Conservation (phyloP, 1,140 invertebrate genomes). For the Octopus bimaculoides region DNA sequence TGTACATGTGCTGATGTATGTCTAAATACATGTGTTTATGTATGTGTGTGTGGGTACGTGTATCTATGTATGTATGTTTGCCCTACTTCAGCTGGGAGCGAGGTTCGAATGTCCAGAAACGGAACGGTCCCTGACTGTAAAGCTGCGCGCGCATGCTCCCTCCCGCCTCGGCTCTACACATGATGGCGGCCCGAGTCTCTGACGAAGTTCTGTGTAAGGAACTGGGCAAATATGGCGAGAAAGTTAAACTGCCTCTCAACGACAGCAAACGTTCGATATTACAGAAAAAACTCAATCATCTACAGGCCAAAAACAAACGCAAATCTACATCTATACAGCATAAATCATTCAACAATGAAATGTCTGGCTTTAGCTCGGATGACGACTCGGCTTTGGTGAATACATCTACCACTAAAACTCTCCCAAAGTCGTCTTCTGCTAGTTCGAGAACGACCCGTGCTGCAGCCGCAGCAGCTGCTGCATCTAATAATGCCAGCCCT, state of each 20-base stretch:
- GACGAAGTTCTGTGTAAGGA: slow-evolving; percentile 40
- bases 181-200: slow-evolving; percentile 42
- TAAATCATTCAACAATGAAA: slow-evolving; percentile 11
- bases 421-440: too few relatives aligned
- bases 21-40: too few relatives aligned
- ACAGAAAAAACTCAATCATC: slow-evolving; percentile 50
- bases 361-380: slow-evolving; percentile 30
- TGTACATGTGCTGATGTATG: too few relatives aligned
- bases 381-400: slow-evolving; percentile 23
- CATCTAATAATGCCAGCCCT: not conserved
- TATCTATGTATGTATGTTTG: not conserved
- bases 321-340: slow-evolving; percentile 20
- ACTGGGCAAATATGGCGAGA: slow-evolving; percentile 42
- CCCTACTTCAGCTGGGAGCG: not conserved
- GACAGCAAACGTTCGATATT: slow-evolving; percentile 39
- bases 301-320: slow-evolving; percentile 28
- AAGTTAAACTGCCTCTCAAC: slow-evolving; percentile 43
- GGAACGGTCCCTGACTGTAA: not conserved
- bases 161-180: slow-evolving; percentile 10
- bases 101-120: slow-evolving; percentile 3
- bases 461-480: not conserved
- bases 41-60: too few relatives aligned
- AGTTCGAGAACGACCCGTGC: not conserved
- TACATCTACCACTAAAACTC: too few relatives aligned
- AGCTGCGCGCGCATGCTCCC: not conserved